Evolutionary conservation across 2,797 vertebrate genomes (phyloP).

Genomic region (Hoplostethus mediterraneus): DNA sequence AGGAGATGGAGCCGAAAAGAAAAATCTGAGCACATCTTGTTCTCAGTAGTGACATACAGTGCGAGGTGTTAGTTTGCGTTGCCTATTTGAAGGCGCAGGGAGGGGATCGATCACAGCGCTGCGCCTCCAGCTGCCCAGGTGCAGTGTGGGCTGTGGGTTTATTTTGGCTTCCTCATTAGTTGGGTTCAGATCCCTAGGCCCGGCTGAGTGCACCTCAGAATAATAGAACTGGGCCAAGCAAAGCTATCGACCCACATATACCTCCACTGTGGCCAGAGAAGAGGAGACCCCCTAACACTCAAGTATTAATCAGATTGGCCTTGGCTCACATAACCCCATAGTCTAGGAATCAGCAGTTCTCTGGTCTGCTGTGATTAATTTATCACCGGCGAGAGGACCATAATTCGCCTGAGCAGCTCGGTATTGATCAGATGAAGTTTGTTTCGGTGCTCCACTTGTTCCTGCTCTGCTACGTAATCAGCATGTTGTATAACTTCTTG

Average conservation of each 20-base stretch:
- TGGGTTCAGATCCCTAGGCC: slow-evolving; percentile 46
- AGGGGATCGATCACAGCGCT: slow-evolving; percentile 46
- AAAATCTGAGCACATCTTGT: slow-evolving; percentile 12
- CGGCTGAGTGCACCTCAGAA: slow-evolving; percentile 26
- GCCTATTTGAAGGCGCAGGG: slow-evolving; percentile 27
- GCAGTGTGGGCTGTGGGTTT: slow-evolving; percentile 47
- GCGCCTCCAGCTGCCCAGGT: slow-evolving; percentile 36
- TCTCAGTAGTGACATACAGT: slow-evolving; percentile 27
- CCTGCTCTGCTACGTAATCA: slow-evolving; percentile 27
- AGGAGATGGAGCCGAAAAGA: background rate
- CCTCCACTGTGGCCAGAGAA: background rate
- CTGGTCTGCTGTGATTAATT: slow-evolving; percentile 55
- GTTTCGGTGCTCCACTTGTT: slow-evolving; percentile 7
- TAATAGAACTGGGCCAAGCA: slow-evolving; percentile 60
- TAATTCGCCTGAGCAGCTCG: slow-evolving; percentile 34
- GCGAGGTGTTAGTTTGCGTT: slow-evolving; percentile 24
- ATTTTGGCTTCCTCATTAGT: slow-evolving; percentile 69
- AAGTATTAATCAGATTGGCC: slow-evolving; percentile 58
- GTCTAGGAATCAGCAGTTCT: slow-evolving; percentile 38
- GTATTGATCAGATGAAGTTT: slow-evolving; percentile 37
- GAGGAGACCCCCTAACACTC: slow-evolving; percentile 44
- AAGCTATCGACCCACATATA: slow-evolving; percentile 57
- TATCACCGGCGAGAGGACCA: slow-evolving; percentile 34
- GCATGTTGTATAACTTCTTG: slow-evolving; percentile 37
- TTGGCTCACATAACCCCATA: slow-evolving; percentile 27